Conservation (phyloP, 2,797 vertebrate genomes). For the Hoplostethus atlanticus region DNA sequence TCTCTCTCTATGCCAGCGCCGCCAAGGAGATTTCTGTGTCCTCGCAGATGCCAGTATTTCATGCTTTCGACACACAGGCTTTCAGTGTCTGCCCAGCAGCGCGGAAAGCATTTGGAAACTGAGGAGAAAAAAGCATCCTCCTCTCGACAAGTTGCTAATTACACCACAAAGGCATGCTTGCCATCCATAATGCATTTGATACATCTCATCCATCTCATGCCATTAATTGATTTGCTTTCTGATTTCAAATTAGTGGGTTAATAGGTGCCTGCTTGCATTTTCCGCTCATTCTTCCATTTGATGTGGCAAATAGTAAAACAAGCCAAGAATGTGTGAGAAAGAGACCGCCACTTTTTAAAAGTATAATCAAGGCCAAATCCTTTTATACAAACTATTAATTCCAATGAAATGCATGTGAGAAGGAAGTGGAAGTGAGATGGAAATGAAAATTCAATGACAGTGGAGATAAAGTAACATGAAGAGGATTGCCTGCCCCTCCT, state of each 20-base stretch:
- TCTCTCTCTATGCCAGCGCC: constrained; percentile 62
- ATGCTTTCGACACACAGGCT: constrained; percentile 74
- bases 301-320: constrained; percentile 35
- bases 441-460: constrained; percentile 57
- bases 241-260: constrained; percentile 56
- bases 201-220: constrained; percentile 37
- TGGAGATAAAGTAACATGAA: constrained; percentile 36
- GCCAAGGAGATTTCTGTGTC: constrained; percentile 74
- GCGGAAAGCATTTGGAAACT: constrained; percentile 50
- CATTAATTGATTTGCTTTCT: constrained; percentile 63
- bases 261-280: constrained; percentile 56
- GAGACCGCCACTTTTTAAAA: constrained; percentile 34
- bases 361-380: constrained; percentile 6
- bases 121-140: constrained; percentile 38
- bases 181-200: constrained; percentile 55
- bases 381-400: constrained; percentile 33
- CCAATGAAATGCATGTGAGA: constrained; percentile 37
- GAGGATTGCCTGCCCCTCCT: constrained; percentile 8
- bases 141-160: constrained; percentile 70
- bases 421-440: constrained; percentile 43
- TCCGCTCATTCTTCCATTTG: constrained; percentile 40
- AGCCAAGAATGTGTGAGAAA: constrained; percentile 18
- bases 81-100: constrained; percentile 59
- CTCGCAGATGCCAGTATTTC: constrained; percentile 74
- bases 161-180: constrained; percentile 53